Conservation (phyloP, 2,888 invertebrate genomes). For the Palloptera scutellata region DNA sequence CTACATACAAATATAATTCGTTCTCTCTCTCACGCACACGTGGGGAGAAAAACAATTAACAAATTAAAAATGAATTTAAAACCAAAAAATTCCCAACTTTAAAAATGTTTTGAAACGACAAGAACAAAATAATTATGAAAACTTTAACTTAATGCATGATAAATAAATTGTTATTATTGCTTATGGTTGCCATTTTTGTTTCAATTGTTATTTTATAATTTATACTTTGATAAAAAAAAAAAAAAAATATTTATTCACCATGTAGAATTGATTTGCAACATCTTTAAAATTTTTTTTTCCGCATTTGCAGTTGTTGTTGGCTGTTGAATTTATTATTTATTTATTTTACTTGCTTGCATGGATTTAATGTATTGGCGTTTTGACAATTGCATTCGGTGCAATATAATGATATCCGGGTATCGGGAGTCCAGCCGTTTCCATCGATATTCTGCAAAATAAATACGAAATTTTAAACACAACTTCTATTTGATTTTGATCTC, state of each 20-base stretch:
- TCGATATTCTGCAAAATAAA: conserved; percentile 80
- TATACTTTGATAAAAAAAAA: background rate
- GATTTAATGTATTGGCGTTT: conserved; percentile 85
- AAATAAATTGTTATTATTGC: conserved; percentile 5
- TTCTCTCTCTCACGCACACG: too few species aligned
- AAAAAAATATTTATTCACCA: background rate
- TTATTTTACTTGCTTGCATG: conserved; percentile 28
- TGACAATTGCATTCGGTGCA: conserved; percentile 91
- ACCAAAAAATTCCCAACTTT: too few species aligned
- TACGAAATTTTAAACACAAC: too few species aligned
- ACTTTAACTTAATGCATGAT: background rate
- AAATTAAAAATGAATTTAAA: too few species aligned
- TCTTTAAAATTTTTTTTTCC: background rate
- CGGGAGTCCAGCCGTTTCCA: conserved; percentile 92
- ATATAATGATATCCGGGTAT: conserved; percentile 92
- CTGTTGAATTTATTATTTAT: conserved; percentile 19
- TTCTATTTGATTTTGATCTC: too few species aligned
- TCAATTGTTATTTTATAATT: background rate
- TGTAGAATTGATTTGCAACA: background rate
- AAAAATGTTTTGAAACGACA: background rate
- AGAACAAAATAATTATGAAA: background rate
- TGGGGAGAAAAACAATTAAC: too few species aligned
- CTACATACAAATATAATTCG: too few species aligned
- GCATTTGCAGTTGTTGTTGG: conserved; percentile 3
- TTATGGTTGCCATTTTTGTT: background rate